Conservation (phyloP, 1,140 invertebrate species). For the Chrysoperla carnea region DNA sequence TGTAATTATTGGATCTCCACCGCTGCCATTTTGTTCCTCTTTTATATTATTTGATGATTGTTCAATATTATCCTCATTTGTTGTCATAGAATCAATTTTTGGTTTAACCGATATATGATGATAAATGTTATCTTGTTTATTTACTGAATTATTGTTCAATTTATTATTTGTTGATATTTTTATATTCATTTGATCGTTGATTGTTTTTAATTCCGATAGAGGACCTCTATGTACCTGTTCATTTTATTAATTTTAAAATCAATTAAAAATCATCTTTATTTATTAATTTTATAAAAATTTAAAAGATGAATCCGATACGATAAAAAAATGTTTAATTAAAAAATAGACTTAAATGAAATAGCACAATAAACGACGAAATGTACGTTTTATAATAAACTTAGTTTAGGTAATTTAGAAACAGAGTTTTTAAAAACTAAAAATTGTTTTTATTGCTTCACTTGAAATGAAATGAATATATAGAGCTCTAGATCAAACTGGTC, state of each 20-base stretch:
- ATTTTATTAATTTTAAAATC: background rate
- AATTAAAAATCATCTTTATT: too few species aligned
- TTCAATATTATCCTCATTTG: conserved; percentile 1
- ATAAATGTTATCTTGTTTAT: background rate
- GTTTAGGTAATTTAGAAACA: too few species aligned
- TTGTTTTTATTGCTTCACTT: too few species aligned
- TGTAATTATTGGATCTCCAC: background rate
- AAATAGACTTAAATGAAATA: too few species aligned
- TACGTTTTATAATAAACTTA: too few species aligned
- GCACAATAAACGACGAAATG: too few species aligned
- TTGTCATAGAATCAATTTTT: background rate
- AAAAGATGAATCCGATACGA: too few species aligned
- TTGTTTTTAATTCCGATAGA: conserved; percentile 16
- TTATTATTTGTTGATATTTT: background rate
- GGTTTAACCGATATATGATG: background rate
- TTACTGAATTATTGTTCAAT: background rate
- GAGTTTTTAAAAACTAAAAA: too few species aligned
- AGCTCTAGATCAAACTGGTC: too few species aligned
- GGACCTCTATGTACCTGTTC: conserved; percentile 19
- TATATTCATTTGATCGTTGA: conserved; percentile 5
- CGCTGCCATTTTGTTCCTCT: conserved; percentile 13
- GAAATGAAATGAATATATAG: too few species aligned
- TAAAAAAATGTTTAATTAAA: too few species aligned
- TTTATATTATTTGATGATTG: conserved; percentile 9
- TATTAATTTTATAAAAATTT: too few species aligned